A percentile compares a stretch with the other conserved stretches of the same genome.
phyloP scores from a whole-genome alignment of 2,888 invertebrate genomes.

The Caenorhabditis sp. region DNA sequence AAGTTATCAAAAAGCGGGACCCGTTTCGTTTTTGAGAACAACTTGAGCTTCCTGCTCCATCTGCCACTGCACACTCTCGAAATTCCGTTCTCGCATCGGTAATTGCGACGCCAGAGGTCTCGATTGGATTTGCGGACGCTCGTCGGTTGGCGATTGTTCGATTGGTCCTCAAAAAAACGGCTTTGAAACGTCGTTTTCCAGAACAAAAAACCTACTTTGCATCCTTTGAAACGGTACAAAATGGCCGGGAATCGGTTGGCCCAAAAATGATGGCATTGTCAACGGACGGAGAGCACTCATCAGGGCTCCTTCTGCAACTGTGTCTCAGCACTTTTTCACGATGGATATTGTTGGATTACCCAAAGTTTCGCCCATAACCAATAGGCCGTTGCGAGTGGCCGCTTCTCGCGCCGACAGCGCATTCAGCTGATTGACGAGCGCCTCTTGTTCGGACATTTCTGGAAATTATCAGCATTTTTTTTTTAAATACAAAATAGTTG shows the following conservation, averaged over 20 bases:
- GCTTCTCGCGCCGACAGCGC: constrained; percentile 23
- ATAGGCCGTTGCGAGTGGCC: constrained; percentile 28
- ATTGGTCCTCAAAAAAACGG: constrained; percentile 17
- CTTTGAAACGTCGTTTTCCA: no score
- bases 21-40: constrained; percentile 13
- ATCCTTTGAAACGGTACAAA: constrained; percentile 47
- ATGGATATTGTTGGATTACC: no score
- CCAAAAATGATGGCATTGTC: constrained; percentile 28
- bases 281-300: constrained; percentile 34
- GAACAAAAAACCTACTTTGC: constrained; percentile 25
- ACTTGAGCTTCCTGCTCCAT: constrained; percentile 11
- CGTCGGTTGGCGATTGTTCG: constrained; percentile 20
- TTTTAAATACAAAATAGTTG: no score
- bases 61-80: constrained; percentile 7
- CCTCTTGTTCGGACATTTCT: constrained; percentile 58
- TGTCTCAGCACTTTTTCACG: no score
- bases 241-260: constrained; percentile 47
- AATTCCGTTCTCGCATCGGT: constrained; percentile 28
- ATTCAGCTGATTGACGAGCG: constrained; percentile 39
- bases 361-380: constrained; percentile 24
- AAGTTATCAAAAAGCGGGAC: not conserved
- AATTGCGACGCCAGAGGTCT: constrained; percentile 34
- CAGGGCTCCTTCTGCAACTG: constrained; percentile 37
- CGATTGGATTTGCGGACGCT: constrained; percentile 8
- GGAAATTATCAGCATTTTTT: not conserved